Evolutionary conservation across 2,888 invertebrate genomes (phyloP).

Genomic region (Eulithis prunata): DNA sequence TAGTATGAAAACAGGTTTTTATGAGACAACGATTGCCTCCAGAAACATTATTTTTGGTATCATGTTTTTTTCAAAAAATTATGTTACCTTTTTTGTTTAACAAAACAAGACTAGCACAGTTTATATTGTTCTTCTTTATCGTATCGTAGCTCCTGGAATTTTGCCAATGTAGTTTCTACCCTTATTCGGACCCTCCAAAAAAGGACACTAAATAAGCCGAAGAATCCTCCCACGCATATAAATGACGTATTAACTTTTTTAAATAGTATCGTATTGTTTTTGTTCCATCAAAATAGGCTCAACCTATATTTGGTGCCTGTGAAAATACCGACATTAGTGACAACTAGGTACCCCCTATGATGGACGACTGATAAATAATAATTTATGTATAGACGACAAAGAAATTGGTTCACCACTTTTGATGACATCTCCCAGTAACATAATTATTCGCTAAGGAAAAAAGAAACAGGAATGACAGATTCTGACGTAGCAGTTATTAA

Average conservation of each 20-base stretch:
- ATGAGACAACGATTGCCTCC: too few relatives aligned
- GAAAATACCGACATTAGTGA: conserved; percentile 19
- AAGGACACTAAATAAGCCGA: conserved; percentile 1
- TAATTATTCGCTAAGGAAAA: too few relatives aligned
- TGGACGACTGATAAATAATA: too few relatives aligned
- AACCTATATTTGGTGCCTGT: conserved; percentile 20
- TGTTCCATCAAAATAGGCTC: conserved; percentile 14
- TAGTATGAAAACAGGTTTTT: too few relatives aligned
- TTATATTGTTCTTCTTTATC: not conserved
- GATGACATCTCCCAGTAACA: too few relatives aligned
- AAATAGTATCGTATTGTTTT: conserved; percentile 21
- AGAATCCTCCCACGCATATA: conserved; percentile 20
- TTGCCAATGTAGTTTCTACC: conserved; percentile 5
- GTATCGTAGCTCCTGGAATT: not conserved
- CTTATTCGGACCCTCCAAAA: conserved; percentile 11
- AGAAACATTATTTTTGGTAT: too few relatives aligned
- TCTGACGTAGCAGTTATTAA: too few relatives aligned
- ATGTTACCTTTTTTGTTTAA: not conserved
- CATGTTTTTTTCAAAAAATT: too few relatives aligned
- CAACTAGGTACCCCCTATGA: not conserved
- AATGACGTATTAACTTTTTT: conserved; percentile 29
- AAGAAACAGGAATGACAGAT: too few relatives aligned
- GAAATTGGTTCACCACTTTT: too few relatives aligned
- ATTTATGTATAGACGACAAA: too few relatives aligned
- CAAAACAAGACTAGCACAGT: not conserved